Percentiles rank a stretch among this genome's conserved stretches.
These are phyloP conservation scores for Phenganax subtilis DNA, from an alignment of 92 coral and sea anemone species.

Conservation along the genomic window DNA sequence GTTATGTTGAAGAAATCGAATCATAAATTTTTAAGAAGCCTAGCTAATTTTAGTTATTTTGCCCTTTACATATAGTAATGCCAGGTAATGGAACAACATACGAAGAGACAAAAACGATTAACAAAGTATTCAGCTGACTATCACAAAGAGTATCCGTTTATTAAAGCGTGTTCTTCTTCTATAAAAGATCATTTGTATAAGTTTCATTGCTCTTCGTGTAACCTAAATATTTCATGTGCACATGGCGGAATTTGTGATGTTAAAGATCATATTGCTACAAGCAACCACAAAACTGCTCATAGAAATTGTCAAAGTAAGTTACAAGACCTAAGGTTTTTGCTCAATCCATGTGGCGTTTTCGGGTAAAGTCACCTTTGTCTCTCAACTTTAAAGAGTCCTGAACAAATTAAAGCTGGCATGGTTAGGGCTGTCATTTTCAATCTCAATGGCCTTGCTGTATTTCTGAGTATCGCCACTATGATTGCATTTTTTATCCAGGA, in stretches of 20 bases:
- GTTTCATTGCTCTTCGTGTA: conserved; percentile 35
- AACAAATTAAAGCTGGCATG: not conserved
- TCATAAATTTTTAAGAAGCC: too few species aligned
- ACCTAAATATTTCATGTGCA: conserved; percentile 40
- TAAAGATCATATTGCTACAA: conserved; percentile 20
- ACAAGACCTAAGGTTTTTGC: too few species aligned
- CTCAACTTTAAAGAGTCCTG: not conserved
- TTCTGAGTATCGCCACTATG: too few species aligned
- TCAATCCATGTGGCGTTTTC: not conserved
- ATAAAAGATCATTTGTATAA: conserved; percentile 25
- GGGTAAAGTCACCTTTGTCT: not conserved
- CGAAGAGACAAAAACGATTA: too few species aligned
- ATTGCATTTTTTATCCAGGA: too few species aligned
- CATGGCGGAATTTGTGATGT: conserved; percentile 41
- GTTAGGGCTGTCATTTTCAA: not conserved
- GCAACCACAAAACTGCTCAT: conserved; percentile 16
- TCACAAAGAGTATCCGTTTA: conserved; percentile 23
- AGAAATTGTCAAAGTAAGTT: conserved; percentile 1
- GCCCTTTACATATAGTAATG: too few species aligned
- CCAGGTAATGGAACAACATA: too few species aligned
- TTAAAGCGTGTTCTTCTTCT: conserved; percentile 19
- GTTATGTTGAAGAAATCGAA: too few species aligned
- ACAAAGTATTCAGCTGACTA: not conserved
- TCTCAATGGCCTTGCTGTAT: too few species aligned
- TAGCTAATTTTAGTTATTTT: too few species aligned